These are phyloP conservation scores for Eupithecia centaureata DNA, from an alignment of 2,888 invertebrate species.

Conservation along the genomic window DNA sequence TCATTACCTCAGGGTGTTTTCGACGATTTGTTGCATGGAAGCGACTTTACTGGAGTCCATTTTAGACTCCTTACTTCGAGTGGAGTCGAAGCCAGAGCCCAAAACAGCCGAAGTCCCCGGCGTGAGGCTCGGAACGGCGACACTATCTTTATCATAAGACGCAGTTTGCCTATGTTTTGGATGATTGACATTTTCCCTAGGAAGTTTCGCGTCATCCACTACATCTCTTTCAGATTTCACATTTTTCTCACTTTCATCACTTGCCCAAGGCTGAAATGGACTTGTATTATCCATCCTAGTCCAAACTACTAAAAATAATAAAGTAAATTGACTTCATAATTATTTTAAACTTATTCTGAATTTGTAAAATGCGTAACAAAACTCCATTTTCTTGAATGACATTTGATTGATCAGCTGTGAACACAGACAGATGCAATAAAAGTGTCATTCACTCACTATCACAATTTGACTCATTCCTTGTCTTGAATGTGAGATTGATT, in stretches of 20 bases:
- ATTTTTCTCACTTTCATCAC: slow-evolving; percentile 78
- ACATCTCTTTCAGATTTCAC: slow-evolving; percentile 78
- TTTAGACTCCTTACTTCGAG: slow-evolving; percentile 64
- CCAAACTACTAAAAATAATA: slow-evolving; percentile 62
- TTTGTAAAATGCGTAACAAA: slow-evolving; percentile 80
- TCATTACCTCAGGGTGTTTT: slow-evolving; percentile 85
- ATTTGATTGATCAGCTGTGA: slow-evolving; percentile 84
- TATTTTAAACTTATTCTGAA: slow-evolving; percentile 67
- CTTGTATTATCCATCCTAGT: slow-evolving; percentile 80
- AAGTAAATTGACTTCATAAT: slow-evolving; percentile 72
- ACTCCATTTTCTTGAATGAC: slow-evolving; percentile 85
- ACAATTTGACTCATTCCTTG: neutral
- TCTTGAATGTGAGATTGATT: neutral
- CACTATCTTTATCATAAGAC: slow-evolving; percentile 83
- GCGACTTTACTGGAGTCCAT: slow-evolving; percentile 80
- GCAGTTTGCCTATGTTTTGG: slow-evolving; percentile 84
- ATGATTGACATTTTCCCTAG: slow-evolving; percentile 84
- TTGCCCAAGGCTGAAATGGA: slow-evolving; percentile 82
- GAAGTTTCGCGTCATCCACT: slow-evolving; percentile 84
- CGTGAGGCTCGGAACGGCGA: slow-evolving; percentile 67
- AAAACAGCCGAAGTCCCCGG: slow-evolving; percentile 72
- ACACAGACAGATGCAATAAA: slow-evolving; percentile 41
- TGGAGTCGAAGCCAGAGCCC: slow-evolving; percentile 60
- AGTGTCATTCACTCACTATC: neutral
- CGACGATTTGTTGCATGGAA: slow-evolving; percentile 86